Evolutionary conservation across 2,888 invertebrate genomes (phyloP).

Genomic region (Actias luna): DNA sequence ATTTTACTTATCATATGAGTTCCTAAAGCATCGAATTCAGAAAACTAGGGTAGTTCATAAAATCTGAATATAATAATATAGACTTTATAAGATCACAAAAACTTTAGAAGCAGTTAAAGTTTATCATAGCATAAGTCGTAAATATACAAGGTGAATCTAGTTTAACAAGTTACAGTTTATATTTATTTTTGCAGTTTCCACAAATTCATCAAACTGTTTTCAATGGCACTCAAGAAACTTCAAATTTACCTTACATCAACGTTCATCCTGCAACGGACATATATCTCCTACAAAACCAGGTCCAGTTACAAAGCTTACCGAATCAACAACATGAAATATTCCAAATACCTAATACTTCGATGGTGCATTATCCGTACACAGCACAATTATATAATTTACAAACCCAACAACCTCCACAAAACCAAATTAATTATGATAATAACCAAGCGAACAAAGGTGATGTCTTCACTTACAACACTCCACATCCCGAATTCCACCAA

Average conservation of each 20-base stretch:
- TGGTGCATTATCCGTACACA: constrained; percentile 16
- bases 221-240: background rate
- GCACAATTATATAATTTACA: constrained; percentile 45
- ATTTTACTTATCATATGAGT: too few relatives aligned
- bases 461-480: background rate
- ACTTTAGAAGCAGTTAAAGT: background rate
- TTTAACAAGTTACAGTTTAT: background rate
- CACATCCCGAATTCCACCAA: constrained; percentile 40
- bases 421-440: constrained; percentile 22
- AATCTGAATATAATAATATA: too few relatives aligned
- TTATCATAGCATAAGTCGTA: background rate
- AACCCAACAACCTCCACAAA: constrained; percentile 34
- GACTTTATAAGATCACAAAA: too few relatives aligned
- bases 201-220: constrained; percentile 25
- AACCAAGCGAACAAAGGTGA: constrained; percentile 10
- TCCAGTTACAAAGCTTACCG: constrained; percentile 3
- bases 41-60: background rate
- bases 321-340: constrained; percentile 5
- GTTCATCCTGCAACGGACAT: constrained; percentile 45
- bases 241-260: background rate
- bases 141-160: background rate
- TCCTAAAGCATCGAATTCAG: too few relatives aligned
- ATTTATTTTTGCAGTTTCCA: constrained; percentile 20
- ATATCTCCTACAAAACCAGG: constrained; percentile 51
- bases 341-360: background rate